These are phyloP conservation scores for Lasioglossum vierecki DNA, from an alignment of 2,888 invertebrate species.

Conservation along the genomic window DNA sequence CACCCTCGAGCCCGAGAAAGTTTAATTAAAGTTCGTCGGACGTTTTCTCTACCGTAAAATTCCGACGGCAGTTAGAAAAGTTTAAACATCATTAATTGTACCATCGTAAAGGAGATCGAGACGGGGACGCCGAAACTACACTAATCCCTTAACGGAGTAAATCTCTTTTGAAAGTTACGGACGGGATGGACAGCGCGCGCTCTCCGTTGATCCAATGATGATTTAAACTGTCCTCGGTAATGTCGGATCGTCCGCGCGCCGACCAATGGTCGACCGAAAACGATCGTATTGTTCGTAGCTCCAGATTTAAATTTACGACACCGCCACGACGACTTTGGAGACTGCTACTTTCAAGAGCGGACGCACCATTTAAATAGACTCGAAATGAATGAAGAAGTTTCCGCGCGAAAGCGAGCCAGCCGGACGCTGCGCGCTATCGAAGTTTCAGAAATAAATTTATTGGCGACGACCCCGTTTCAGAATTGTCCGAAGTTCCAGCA, in stretches of 20 bases:
- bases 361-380: not conserved
- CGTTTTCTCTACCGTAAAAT: slow-evolving; percentile 67
- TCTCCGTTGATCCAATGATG: slow-evolving; percentile 14
- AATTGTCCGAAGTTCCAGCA: not conserved
- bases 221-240: slow-evolving; percentile 14
- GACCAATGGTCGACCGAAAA: not conserved
- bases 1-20: slow-evolving; percentile 49
- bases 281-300: not conserved
- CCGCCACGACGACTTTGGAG: not conserved
- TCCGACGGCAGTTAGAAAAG: slow-evolving; percentile 72
- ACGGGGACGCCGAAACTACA: slow-evolving; percentile 46
- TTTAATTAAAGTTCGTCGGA: slow-evolving; percentile 75
- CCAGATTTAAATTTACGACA: not conserved
- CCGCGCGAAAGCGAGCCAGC: not conserved
- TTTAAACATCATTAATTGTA: slow-evolving; percentile 73
- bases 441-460: not conserved
- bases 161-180: slow-evolving; percentile 54
- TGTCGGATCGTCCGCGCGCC: not conserved
- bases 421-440: not conserved
- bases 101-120: slow-evolving; percentile 56
- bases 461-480: not conserved
- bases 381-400: slow-evolving; percentile 1
- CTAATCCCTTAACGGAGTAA: slow-evolving; percentile 65
- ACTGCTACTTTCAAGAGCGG: not conserved
- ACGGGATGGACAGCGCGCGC: slow-evolving; percentile 32